A percentile compares a stretch with the other conserved stretches of the same genome.
Conservation (phyloP, 2,888 invertebrate species). For the Pammene aurita region DNA sequence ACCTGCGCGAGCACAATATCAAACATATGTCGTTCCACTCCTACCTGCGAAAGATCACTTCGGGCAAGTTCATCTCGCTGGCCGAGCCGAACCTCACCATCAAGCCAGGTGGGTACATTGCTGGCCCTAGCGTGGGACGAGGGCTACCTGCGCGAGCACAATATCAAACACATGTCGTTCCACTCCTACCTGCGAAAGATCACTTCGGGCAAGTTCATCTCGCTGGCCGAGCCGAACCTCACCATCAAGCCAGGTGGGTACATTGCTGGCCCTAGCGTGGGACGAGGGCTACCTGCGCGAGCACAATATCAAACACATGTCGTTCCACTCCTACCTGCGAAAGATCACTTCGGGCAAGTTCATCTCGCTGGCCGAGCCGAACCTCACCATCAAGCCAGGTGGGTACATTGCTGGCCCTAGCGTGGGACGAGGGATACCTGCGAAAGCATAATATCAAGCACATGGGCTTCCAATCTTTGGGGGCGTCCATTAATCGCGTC, state of each 20-base stretch:
- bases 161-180: slow-evolving; percentile 99
- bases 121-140: slow-evolving; percentile 93
- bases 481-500: no score
- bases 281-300: slow-evolving; percentile 95
- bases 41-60: slow-evolving; percentile 95
- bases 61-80: slow-evolving; percentile 95
- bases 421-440: slow-evolving; percentile 96
- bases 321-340: slow-evolving; percentile 97
- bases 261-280: no score
- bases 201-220: slow-evolving; percentile 96
- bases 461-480: slow-evolving; percentile 98
- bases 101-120: slow-evolving; percentile 85
- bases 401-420: slow-evolving; percentile 3
- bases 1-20: slow-evolving; percentile 96
- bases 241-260: slow-evolving; percentile 91
- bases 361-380: slow-evolving; percentile 95
- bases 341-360: slow-evolving; percentile 98
- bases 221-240: slow-evolving; percentile 96
- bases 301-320: slow-evolving; percentile 98
- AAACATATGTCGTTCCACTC: slow-evolving; percentile 99
- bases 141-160: slow-evolving; percentile 94
- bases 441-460: slow-evolving; percentile 98
- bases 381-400: slow-evolving; percentile 95
- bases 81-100: slow-evolving; percentile 98
- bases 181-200: slow-evolving; percentile 97